phyloP scores from a whole-genome alignment of 2,888 invertebrate species.

The Mesodorylaimus sp. region DNA sequence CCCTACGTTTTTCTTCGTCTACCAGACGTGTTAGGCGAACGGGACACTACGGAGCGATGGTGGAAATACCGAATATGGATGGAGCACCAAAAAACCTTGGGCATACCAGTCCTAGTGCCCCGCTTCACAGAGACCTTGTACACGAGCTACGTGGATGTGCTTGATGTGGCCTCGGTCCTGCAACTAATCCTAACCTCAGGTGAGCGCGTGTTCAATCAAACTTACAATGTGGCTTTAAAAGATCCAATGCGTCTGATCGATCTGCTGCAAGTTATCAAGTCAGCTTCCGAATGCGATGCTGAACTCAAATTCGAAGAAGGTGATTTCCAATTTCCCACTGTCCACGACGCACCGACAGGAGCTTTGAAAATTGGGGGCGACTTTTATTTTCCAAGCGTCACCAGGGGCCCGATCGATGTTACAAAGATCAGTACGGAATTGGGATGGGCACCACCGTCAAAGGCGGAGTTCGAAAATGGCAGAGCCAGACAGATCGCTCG shows the following conservation, averaged over 20 bases:
- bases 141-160: slow-evolving; percentile 33
- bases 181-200: slow-evolving; percentile 15
- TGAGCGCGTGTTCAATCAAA: not conserved
- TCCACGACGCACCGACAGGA: too few relatives aligned
- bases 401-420: not conserved
- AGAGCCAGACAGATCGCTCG: too few relatives aligned
- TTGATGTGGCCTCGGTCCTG: slow-evolving; percentile 33
- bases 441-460: too few relatives aligned
- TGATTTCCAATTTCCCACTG: too few relatives aligned
- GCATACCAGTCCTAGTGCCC: slow-evolving; percentile 28
- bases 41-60: slow-evolving; percentile 31
- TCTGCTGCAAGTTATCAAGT: not conserved
- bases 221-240: not conserved
- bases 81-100: slow-evolving; percentile 18
- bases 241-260: not conserved
- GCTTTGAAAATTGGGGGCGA: not conserved
- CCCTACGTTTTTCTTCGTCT: slow-evolving; percentile 33
- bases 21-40: slow-evolving; percentile 36
- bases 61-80: slow-evolving; percentile 35
- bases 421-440: too few relatives aligned
- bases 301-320: not conserved
- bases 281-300: not conserved
- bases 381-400: not conserved
- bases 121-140: slow-evolving; percentile 21
- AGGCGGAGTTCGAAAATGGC: too few relatives aligned